Evolutionary conservation across 2,888 invertebrate species (phyloP).

Genomic region (Sesamia inferens): DNA sequence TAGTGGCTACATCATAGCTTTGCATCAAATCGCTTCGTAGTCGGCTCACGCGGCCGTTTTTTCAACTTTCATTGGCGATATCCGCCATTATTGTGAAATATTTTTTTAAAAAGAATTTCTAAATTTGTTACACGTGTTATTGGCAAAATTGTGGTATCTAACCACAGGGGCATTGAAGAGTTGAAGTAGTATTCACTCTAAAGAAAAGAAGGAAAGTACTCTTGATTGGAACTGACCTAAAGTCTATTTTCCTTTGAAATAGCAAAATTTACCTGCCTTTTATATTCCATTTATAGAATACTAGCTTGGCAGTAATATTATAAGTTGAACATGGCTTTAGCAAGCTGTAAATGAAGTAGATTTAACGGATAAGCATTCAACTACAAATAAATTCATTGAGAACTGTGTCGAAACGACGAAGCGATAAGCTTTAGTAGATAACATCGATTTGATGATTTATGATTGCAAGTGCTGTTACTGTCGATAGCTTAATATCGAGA

Average conservation of each 20-base stretch:
- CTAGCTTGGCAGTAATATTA: neutral
- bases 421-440: constrained; percentile 23
- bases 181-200: too few relatives aligned
- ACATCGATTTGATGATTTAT: constrained; percentile 4
- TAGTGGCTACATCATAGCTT: too few relatives aligned
- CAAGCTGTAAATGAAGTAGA: neutral
- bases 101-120: too few relatives aligned
- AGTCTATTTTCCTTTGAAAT: neutral
- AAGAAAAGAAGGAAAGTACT: neutral
- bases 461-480: neutral
- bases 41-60: too few relatives aligned
- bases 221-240: neutral
- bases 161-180: too few relatives aligned
- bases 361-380: constrained; percentile 1
- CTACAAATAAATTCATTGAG: neutral
- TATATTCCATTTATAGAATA: neutral
- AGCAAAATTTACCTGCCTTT: neutral
- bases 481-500: neutral
- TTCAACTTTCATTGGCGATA: too few relatives aligned
- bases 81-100: too few relatives aligned
- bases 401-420: constrained; percentile 20
- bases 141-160: too few relatives aligned
- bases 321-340: neutral
- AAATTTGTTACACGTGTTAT: too few relatives aligned
- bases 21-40: too few relatives aligned